Evolutionary conservation across 2,888 invertebrate genomes (phyloP).

Genomic region (Amphipyra tragopoginis): DNA sequence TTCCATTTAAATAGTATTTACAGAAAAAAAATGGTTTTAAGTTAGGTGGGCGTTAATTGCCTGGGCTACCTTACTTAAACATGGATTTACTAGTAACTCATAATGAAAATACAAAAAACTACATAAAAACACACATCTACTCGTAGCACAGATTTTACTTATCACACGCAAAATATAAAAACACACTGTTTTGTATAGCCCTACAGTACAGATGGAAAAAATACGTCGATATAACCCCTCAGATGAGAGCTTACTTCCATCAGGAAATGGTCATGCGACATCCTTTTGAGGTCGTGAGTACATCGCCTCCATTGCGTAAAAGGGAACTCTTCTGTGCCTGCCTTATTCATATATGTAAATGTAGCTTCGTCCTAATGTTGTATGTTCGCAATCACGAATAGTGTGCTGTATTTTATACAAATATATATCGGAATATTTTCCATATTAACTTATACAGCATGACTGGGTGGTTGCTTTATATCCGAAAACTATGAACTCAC

Average conservation of each 20-base stretch:
- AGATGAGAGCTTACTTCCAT: conserved; percentile 46
- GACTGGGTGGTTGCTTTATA: no score
- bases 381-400: conserved; percentile 58
- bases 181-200: conserved; percentile 1
- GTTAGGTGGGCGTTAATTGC: no score
- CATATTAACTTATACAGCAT: conserved; percentile 16
- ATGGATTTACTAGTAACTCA: no score
- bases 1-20: no score
- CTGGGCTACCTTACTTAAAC: no score
- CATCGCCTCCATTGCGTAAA: conserved; percentile 41
- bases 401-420: conserved; percentile 45
- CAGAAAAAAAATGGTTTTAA: no score
- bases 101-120: no score
- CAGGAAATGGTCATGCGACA: conserved; percentile 60
- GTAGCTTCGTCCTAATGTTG: conserved; percentile 53
- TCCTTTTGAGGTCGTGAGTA: conserved; percentile 52
- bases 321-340: conserved; percentile 41
- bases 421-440: conserved; percentile 38
- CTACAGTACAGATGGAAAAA: conserved; percentile 25
- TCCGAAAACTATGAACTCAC: no score
- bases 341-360: conserved; percentile 65
- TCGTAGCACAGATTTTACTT: neutral
- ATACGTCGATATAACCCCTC: conserved; percentile 30
- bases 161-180: conserved; percentile 14
- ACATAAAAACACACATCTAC: no score